Evolutionary conservation across 2,888 invertebrate genomes (phyloP).

Genomic region (Xanthorhoe designata): DNA sequence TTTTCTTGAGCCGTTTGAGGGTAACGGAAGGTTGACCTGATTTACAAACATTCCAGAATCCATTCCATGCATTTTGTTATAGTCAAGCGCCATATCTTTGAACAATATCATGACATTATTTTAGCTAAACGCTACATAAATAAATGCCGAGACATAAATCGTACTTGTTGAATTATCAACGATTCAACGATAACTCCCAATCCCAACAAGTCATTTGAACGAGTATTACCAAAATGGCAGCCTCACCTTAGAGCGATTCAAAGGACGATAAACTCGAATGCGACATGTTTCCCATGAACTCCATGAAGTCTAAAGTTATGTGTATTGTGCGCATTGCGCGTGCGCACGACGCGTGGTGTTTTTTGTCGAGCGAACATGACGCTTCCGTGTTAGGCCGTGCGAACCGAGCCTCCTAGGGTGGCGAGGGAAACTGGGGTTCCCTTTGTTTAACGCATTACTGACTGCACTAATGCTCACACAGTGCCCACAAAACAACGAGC

Average conservation of each 20-base stretch:
- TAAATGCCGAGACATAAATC: slow-evolving; percentile 28
- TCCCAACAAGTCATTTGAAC: slow-evolving; percentile 33
- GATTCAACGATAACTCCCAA: slow-evolving; percentile 17
- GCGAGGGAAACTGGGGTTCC: slow-evolving; percentile 73
- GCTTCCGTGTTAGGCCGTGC: slow-evolving; percentile 78
- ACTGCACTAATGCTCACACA: slow-evolving; percentile 50
- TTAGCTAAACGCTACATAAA: slow-evolving; percentile 11
- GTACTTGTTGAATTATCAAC: slow-evolving; percentile 35
- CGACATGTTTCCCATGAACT: slow-evolving; percentile 59
- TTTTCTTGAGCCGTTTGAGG: slow-evolving; percentile 39
- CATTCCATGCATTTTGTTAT: slow-evolving; percentile 39
- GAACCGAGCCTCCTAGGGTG: slow-evolving; percentile 64
- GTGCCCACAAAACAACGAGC: slow-evolving; percentile 45
- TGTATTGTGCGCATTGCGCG: slow-evolving; percentile 60
- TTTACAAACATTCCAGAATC: slow-evolving; percentile 47
- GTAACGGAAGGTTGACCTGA: slow-evolving; percentile 44
- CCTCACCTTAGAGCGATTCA: slow-evolving; percentile 39
- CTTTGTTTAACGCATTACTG: slow-evolving; percentile 71
- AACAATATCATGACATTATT: background rate
- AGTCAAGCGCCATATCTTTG: slow-evolving; percentile 37
- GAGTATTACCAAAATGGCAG: slow-evolving; percentile 38
- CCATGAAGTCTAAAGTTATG: slow-evolving; percentile 57
- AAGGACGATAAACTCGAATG: slow-evolving; percentile 44
- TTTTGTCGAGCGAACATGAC: slow-evolving; percentile 72
- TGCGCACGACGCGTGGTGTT: slow-evolving; percentile 59